These are phyloP conservation scores for Drosophila oshimai DNA, from an alignment of 1,140 invertebrate species.

Conservation along the genomic window DNA sequence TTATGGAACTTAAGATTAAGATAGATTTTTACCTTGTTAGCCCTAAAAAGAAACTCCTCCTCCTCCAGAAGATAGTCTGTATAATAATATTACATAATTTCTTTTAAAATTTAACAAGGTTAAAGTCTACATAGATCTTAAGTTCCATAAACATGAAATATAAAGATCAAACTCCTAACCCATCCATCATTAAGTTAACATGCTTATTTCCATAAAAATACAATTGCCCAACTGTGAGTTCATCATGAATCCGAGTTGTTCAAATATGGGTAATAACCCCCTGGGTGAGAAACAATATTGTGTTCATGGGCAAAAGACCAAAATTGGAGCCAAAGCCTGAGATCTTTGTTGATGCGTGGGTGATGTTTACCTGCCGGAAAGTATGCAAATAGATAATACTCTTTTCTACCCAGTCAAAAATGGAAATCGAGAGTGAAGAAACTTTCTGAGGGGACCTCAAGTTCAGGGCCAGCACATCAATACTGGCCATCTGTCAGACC, in stretches of 20 bases:
- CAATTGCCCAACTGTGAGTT: neutral
- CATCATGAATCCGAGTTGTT: neutral
- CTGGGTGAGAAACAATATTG: neutral
- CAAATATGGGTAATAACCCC: neutral
- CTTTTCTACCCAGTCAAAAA: neutral
- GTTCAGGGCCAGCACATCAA: conserved; percentile 21
- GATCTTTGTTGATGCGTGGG: neutral
- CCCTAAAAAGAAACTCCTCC: too few relatives aligned
- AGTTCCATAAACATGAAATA: too few relatives aligned
- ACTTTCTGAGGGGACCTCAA: neutral
- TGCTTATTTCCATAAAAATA: too few relatives aligned
- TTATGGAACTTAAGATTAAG: too few relatives aligned
- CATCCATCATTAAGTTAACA: too few relatives aligned
- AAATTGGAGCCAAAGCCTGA: neutral
- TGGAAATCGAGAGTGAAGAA: conserved; percentile 33
- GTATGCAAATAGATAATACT: neutral
- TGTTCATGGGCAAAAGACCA: neutral
- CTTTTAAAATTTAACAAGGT: too few relatives aligned
- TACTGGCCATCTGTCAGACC: conserved; percentile 1
- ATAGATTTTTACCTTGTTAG: too few relatives aligned
- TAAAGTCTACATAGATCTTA: too few relatives aligned
- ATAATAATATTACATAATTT: too few relatives aligned
- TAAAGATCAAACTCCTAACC: too few relatives aligned
- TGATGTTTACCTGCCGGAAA: neutral
- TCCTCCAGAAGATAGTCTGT: too few relatives aligned